Percentiles rank a stretch among this genome's conserved stretches.
Evolutionary conservation across 2,888 invertebrate genomes (phyloP).

Genomic region (Ephialtes manifestator): DNA sequence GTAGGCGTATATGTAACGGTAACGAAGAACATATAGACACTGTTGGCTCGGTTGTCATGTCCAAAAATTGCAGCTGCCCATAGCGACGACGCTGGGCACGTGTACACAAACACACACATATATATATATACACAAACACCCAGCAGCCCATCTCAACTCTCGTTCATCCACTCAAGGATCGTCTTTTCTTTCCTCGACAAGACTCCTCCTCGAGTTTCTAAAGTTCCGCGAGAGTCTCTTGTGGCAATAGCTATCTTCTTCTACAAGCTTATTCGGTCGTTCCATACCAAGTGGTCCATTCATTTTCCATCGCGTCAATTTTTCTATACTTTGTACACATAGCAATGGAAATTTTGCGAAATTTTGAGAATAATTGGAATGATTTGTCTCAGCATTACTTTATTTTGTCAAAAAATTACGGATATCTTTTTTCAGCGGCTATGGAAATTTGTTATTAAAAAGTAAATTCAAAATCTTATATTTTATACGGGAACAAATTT

Average conservation of each 20-base stretch:
- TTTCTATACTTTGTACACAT: too few relatives aligned
- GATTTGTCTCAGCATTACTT: too few relatives aligned
- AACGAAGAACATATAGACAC: slow-evolving; percentile 41
- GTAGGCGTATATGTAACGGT: slow-evolving; percentile 58
- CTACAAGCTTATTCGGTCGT: slow-evolving; percentile 32
- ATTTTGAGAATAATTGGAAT: too few relatives aligned
- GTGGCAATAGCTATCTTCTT: slow-evolving; percentile 50
- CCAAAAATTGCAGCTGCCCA: slow-evolving; percentile 31
- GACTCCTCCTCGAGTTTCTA: slow-evolving; percentile 65
- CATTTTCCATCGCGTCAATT: too few relatives aligned
- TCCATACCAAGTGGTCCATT: too few relatives aligned
- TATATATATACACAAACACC: background rate
- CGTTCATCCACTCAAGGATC: slow-evolving; percentile 44
- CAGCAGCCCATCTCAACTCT: background rate
- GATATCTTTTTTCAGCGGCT: too few relatives aligned
- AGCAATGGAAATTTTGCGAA: too few relatives aligned
- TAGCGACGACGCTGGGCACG: slow-evolving; percentile 14
- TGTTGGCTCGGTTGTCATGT: slow-evolving; percentile 19
- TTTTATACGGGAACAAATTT: too few relatives aligned
- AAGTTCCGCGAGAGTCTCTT: slow-evolving; percentile 46
- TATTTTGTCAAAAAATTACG: too few relatives aligned
- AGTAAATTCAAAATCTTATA: too few relatives aligned
- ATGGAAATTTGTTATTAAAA: too few relatives aligned
- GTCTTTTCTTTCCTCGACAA: slow-evolving; percentile 57
- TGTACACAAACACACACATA: slow-evolving; percentile 5